These are phyloP conservation scores for Thyatira batis DNA, from an alignment of 2,888 invertebrate species.

Conservation along the genomic window DNA sequence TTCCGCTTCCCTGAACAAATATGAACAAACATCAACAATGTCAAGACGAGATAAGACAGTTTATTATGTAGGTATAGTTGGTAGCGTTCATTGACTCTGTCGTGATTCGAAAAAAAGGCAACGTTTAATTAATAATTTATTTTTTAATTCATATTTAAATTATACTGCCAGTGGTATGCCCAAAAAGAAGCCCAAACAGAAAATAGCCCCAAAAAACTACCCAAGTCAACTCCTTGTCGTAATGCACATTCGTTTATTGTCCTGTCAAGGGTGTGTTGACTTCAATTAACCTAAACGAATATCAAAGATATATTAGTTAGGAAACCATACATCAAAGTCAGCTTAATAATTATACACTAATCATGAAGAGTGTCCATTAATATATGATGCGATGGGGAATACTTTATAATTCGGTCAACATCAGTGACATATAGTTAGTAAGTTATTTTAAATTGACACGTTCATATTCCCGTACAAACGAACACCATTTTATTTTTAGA, in stretches of 20 bases:
- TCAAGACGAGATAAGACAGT: conserved; percentile 1
- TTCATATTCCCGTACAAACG: too few relatives aligned
- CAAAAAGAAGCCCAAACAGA: background rate
- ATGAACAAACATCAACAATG: background rate
- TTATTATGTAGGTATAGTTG: background rate
- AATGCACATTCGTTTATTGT: background rate
- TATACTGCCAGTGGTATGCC: too few relatives aligned
- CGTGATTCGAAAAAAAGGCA: background rate
- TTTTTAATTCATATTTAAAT: too few relatives aligned
- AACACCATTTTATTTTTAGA: too few relatives aligned
- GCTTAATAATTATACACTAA: conserved; percentile 4
- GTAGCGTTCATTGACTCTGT: background rate
- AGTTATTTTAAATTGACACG: too few relatives aligned
- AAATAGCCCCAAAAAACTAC: background rate
- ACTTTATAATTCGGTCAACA: background rate
- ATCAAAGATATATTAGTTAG: background rate
- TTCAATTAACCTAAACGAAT: background rate
- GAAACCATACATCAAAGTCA: conserved; percentile 4
- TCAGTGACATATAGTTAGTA: background rate
- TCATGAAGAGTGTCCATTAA: conserved; percentile 12
- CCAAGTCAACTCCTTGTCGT: background rate
- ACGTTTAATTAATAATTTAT: too few relatives aligned
- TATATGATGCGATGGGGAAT: background rate
- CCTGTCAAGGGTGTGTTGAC: background rate
- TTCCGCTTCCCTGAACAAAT: background rate